phyloP scores from a whole-genome alignment of 2,888 invertebrate genomes.

The Erynnis tages region DNA sequence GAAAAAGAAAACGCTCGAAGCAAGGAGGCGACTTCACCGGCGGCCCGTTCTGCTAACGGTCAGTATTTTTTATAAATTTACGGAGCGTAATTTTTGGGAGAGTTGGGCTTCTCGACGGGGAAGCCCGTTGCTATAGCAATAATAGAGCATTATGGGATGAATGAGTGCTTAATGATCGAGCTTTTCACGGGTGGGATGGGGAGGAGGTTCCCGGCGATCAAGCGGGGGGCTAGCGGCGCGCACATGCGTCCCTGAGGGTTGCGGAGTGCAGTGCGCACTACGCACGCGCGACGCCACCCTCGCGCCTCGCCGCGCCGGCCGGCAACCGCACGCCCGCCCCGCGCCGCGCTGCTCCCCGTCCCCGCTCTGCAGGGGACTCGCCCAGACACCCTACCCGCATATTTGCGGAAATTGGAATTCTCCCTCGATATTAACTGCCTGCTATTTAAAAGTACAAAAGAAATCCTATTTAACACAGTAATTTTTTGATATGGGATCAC shows the following conservation, averaged over 20 bases:
- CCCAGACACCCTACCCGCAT: conserved; percentile 63
- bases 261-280: conserved; percentile 51
- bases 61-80: conserved; percentile 44
- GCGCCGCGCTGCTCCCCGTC: conserved; percentile 43
- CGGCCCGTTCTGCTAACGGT: conserved; percentile 85
- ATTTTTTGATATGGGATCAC: too few relatives aligned
- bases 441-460: conserved; percentile 33
- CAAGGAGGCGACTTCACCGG: conserved; percentile 87
- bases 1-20: conserved; percentile 84
- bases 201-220: conserved; percentile 39
- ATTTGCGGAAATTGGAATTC: conserved; percentile 74
- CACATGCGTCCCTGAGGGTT: conserved; percentile 35
- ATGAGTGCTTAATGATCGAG: conserved; percentile 69
- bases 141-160: conserved; percentile 58
- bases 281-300: conserved; percentile 53
- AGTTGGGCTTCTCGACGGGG: background rate
- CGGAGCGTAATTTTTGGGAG: background rate
- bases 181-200: conserved; percentile 38
- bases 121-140: conserved; percentile 52
- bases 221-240: conserved; percentile 39
- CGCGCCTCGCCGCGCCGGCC: conserved; percentile 32
- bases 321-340: too few relatives aligned
- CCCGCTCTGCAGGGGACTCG: conserved; percentile 55
- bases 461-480: background rate
- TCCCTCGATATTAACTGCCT: conserved; percentile 50